Evolutionary conservation across 2,888 invertebrate species (phyloP).

Genomic region (Pammene aurita): DNA sequence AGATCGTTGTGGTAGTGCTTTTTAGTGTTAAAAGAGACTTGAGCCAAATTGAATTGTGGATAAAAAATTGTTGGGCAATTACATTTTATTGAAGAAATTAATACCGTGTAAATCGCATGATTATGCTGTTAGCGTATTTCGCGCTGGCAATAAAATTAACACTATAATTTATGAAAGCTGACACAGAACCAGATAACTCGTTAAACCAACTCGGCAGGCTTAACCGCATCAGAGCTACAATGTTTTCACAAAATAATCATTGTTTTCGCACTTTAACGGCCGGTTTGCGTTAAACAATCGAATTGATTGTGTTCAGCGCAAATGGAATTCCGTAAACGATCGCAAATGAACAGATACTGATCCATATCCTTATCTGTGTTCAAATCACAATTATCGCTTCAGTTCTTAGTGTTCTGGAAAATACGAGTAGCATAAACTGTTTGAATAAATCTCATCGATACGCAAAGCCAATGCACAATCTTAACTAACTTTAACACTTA

Average conservation of each 20-base stretch:
- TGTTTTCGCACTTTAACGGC: slow-evolving; percentile 32
- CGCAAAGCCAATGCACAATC: not conserved
- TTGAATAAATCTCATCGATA: not conserved
- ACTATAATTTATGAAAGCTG: slow-evolving; percentile 21
- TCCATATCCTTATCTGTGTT: too few relatives aligned
- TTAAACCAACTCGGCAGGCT: slow-evolving; percentile 25
- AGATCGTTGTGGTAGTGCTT: too few relatives aligned
- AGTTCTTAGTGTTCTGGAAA: not conserved
- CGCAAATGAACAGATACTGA: slow-evolving; percentile 8
- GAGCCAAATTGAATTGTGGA: not conserved
- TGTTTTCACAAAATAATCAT: slow-evolving; percentile 27
- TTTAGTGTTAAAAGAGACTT: too few relatives aligned
- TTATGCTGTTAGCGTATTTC: slow-evolving; percentile 10
- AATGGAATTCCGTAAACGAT: slow-evolving; percentile 30
- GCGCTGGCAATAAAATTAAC: slow-evolving; percentile 21
- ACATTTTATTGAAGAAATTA: not conserved
- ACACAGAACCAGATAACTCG: slow-evolving; percentile 24
- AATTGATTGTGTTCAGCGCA: slow-evolving; percentile 21
- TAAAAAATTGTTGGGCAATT: not conserved
- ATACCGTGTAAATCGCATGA: slow-evolving; percentile 11
- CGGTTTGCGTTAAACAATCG: slow-evolving; percentile 34
- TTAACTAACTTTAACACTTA: too few relatives aligned
- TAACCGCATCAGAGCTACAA: slow-evolving; percentile 27
- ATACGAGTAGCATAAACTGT: not conserved
- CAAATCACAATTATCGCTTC: slow-evolving; percentile 9